These are phyloP conservation scores for Brachirus orientalis DNA, from an alignment of 2,113 vertebrate genomes.

Conservation along the genomic window DNA sequence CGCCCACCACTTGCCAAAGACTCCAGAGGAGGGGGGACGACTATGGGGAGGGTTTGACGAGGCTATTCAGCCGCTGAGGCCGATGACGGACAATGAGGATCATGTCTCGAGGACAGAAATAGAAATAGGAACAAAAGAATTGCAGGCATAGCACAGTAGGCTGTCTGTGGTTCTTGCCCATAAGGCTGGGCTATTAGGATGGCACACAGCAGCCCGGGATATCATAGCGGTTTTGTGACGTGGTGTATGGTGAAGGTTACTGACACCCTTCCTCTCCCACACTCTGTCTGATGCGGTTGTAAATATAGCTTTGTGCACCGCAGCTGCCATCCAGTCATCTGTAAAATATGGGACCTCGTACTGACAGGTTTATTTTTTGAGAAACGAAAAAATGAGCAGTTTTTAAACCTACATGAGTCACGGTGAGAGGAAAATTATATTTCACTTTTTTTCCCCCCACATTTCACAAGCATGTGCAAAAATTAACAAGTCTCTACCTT, in stretches of 20 bases:
- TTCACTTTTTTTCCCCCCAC: no score
- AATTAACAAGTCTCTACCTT: background rate
- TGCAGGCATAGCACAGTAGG: conserved; percentile 47
- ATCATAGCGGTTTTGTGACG: conserved; percentile 17
- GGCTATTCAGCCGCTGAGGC: conserved; percentile 60
- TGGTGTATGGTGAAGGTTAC: conserved; percentile 31
- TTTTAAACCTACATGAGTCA: no score
- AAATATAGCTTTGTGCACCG: background rate
- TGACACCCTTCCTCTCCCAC: background rate
- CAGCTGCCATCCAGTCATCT: background rate
- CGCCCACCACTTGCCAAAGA: background rate
- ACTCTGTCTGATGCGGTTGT: background rate
- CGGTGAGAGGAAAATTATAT: background rate
- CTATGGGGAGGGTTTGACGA: conserved; percentile 19
- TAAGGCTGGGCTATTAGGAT: conserved; percentile 29
- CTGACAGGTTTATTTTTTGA: no score
- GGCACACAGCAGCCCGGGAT: conserved; percentile 11
- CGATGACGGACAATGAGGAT: conserved; percentile 62
- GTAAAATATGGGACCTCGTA: background rate
- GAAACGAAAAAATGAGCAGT: no score
- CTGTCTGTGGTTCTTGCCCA: conserved; percentile 24
- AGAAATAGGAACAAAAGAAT: conserved; percentile 69
- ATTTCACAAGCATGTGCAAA: background rate
- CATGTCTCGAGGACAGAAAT: conserved; percentile 70
- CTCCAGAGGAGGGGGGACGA: background rate